These are phyloP conservation scores for Laothoe populi DNA, from an alignment of 2,888 invertebrate species.

Conservation along the genomic window DNA sequence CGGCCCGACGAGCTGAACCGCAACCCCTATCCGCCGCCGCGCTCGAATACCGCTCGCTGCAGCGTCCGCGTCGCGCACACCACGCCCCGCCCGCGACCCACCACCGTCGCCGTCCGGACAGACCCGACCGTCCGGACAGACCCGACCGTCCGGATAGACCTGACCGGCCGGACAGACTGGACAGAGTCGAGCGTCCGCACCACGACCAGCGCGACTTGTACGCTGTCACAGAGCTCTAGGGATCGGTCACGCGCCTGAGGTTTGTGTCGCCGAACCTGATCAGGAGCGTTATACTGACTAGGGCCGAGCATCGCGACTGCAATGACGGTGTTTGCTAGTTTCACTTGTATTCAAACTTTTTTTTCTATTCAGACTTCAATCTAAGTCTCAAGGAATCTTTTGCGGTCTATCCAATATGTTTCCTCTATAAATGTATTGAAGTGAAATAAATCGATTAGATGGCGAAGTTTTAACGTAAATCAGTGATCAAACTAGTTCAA, in stretches of 20 bases:
- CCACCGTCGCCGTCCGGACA: slow-evolving; percentile 68
- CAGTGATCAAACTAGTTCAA: slow-evolving; percentile 2
- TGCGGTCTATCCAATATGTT: neutral
- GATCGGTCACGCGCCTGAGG: slow-evolving; percentile 24
- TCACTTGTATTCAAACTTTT: neutral
- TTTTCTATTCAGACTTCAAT: no score
- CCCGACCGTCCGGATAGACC: slow-evolving; percentile 78
- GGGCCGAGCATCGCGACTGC: slow-evolving; percentile 12
- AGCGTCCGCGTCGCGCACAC: slow-evolving; percentile 76
- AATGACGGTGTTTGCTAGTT: slow-evolving; percentile 1
- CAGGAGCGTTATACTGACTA: slow-evolving; percentile 15
- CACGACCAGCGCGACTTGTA: slow-evolving; percentile 86
- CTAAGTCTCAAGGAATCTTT: no score
- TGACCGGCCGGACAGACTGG: slow-evolving; percentile 34
- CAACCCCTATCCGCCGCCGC: slow-evolving; percentile 84
- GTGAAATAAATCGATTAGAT: neutral
- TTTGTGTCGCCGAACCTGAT: slow-evolving; percentile 2
- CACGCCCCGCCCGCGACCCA: slow-evolving; percentile 48
- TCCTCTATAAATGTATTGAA: no score
- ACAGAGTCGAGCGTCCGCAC: slow-evolving; percentile 43
- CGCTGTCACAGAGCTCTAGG: slow-evolving; percentile 86
- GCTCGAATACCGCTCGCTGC: slow-evolving; percentile 85
- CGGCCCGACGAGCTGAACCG: slow-evolving; percentile 69
- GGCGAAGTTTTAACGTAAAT: slow-evolving; percentile 1
- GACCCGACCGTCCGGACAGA: slow-evolving; percentile 88